Evolutionary conservation across 1,140 invertebrate species (phyloP), one percentile per base, ranked within the genome.

Genomic region (Acromyrmex charruanus): DNA sequence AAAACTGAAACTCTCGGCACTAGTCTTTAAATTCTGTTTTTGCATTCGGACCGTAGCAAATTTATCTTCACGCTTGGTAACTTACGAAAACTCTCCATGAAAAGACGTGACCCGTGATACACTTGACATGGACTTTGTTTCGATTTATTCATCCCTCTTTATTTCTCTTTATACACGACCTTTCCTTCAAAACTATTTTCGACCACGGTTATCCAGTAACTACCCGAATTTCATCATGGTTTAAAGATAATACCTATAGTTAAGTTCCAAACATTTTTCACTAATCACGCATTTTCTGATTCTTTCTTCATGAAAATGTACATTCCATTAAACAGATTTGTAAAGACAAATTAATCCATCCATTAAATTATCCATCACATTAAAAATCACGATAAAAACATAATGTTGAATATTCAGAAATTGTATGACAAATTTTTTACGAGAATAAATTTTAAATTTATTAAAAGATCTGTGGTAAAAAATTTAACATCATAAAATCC

Each of bases 1-100:
- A 44, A 71, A 35, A 39, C 21, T 68, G 10, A 21, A 39, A 16
- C 39, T 31, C 77, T 39, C 77, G 9, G 25, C 25, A 14, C 18
- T 6, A 49, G 39, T 84, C 55, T 51, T 84, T 84, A 75, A 74
- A 75, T 84, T 84, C 55, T 49, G 69, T 71, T 75, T 74, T 63
- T 31, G 80, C 69, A 63, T 74, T 63, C 39, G 44, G 25, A 55
- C 25, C 21, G n/a, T 28, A 6, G 68, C 39, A 25, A 82, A 74
- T 74, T 49, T 82, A 82, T 74, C 55, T 74, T 82, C 25, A 61
- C 80, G 68, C 80, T 75, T 75, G 69, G 39, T 35, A 58, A 10
- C 66, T 44, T 49, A 53, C 21, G 55, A 74, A 61, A 63, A 74
- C 39, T 59, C 25, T n/a, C 1, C 39, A 14, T 18, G 68, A 35